phyloP scores from a whole-genome alignment of 2,113 vertebrate genomes.

The Procavia capensis region DNA sequence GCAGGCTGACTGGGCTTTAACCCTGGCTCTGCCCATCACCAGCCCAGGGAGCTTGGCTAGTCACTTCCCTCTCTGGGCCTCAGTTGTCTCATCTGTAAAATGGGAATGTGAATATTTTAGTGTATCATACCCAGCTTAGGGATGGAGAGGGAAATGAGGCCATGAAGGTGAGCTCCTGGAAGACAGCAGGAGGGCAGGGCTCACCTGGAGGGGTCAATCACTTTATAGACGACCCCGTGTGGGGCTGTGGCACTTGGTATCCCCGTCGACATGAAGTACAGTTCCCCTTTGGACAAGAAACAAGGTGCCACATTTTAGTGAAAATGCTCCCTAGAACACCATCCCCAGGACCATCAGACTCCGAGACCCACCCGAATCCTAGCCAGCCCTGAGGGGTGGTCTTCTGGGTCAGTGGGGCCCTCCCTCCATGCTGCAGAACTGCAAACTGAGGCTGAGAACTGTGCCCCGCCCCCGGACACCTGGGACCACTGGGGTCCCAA shows the following conservation, averaged over 20 bases:
- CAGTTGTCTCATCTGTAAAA: not conserved
- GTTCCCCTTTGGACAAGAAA: conserved; percentile 89
- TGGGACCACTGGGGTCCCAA: too few species aligned
- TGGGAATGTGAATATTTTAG: not conserved
- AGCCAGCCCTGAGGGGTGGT: fast-evolving
- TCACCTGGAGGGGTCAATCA: conserved; percentile 96
- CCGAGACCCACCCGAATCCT: not conserved
- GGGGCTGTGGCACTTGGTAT: conserved; percentile 92
- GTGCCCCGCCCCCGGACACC: too few species aligned
- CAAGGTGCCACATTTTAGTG: not conserved
- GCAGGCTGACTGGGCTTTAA: fast-evolving
- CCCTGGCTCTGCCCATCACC: not conserved
- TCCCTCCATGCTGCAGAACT: fast-evolving
- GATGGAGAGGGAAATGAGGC: fast-evolving
- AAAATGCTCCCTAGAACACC: not conserved
- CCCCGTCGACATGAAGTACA: conserved; percentile 97
- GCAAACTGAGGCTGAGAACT: not conserved
- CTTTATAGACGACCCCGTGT: conserved; percentile 94
- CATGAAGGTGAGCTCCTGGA: too few species aligned
- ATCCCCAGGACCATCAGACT: not conserved
- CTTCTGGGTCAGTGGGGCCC: fast-evolving
- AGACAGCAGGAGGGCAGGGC: not conserved
- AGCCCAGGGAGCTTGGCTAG: not conserved
- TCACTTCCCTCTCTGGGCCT: not conserved
- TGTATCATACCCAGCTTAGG: not conserved